Percentiles rank a stretch among this genome's conserved stretches.
Conservation (phyloP, 2,888 invertebrate genomes). For the Ormyrus thymus region DNA sequence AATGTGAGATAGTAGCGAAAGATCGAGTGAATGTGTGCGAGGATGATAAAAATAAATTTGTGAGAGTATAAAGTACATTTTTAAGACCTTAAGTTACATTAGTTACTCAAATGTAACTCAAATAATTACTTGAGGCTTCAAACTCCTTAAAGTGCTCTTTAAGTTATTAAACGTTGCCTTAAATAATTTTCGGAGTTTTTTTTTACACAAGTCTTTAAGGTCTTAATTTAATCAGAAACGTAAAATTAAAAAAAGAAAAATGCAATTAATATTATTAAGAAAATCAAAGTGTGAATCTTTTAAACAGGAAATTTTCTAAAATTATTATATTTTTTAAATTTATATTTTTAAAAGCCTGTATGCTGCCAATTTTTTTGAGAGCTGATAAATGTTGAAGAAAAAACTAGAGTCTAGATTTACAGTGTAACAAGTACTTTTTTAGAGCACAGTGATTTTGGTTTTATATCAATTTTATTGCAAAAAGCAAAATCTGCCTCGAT, state of each 20-base stretch:
- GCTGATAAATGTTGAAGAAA: background rate
- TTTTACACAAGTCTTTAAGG: constrained; percentile 1
- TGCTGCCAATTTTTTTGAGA: constrained; percentile 15
- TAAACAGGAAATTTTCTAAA: constrained; percentile 1
- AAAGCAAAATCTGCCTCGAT: constrained; percentile 4
- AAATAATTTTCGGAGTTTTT: constrained; percentile 15
- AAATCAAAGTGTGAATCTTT: background rate
- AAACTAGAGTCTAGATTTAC: background rate
- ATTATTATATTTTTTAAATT: background rate
- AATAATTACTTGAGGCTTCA: constrained; percentile 20
- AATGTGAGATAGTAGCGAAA: constrained; percentile 42
- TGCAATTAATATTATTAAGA: background rate
- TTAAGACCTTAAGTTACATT: constrained; percentile 20
- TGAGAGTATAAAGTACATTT: constrained; percentile 9
- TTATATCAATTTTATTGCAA: constrained; percentile 17
- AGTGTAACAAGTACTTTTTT: constrained; percentile 9
- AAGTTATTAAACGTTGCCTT: constrained; percentile 17
- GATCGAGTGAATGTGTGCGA: constrained; percentile 51
- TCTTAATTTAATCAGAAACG: background rate
- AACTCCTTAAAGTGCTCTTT: constrained; percentile 25
- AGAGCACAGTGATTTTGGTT: constrained; percentile 9
- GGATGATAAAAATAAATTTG: constrained; percentile 31
- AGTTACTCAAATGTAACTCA: constrained; percentile 15
- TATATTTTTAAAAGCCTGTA: constrained; percentile 9
- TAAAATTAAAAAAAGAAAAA: background rate